Base-by-base conservation (phyloP, 2,113 vertebrate species). In the Sceloporus tristichus region DNA sequence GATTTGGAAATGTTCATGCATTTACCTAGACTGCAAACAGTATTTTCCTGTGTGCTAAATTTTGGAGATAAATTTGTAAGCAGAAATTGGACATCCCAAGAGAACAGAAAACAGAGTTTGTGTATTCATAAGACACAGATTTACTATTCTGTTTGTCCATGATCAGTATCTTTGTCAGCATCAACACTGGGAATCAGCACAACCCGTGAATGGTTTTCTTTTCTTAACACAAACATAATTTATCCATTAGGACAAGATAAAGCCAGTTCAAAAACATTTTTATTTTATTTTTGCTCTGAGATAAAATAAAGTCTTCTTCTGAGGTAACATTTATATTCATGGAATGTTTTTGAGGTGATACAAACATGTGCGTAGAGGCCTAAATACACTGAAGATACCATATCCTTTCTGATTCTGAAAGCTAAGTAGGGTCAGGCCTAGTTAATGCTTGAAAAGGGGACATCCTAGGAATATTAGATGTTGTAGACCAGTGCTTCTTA, bases 111-210 rank as follows among this genome's bases (percentile, higher is more conserved):
- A 40, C 5, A 42, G 21, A 42, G 25, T 40, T 81, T 9, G 75
- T 0, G 3, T 21, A 48, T 85, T 90, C n/a, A 27, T 70, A 88
- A 29, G 85, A 89, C 85, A 11, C 48, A 81, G 82, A 0, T 1
- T 25, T 70, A 83, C 29, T 70, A 42, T 13, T 83, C 14, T 82
- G 83, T 89, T 91, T 93, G 88, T 23, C 88, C 34, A 85, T 38
- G 53, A 74, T 34, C 53, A 56, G 29, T n/a, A 23, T 68, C 48
- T 70, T 71, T 65, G 71, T 86, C 77, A 40, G 13, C n/a, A 48
- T 23, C 11, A 18, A 19, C 40, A 79, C 29, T 71, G 66, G 42
- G 62, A 48, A 27, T 38, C 38, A 86, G 27, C 27, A 71, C 42
- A 54, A 54, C 29, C 34, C 65, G n/a, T 66, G 65, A 25, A 79